Evolutionary conservation across 2,797 vertebrate species (phyloP).

Genomic region (Sparus aurata): DNA sequence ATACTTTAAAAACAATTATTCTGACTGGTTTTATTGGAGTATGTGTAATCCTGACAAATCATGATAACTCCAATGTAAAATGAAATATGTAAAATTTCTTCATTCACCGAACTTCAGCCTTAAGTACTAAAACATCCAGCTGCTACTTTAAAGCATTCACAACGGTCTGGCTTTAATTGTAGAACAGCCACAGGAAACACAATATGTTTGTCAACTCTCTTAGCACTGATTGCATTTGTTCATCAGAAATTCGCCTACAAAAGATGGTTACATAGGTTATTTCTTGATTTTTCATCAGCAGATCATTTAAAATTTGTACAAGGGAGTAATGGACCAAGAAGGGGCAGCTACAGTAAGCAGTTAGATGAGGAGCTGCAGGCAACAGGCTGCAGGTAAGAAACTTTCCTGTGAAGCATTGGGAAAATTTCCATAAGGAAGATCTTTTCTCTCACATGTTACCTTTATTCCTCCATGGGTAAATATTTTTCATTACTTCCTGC

Average conservation of each 20-base stretch:
- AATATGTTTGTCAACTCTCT: background rate
- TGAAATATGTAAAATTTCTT: too few relatives aligned
- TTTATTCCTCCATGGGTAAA: background rate
- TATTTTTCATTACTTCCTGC: background rate
- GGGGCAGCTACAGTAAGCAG: background rate
- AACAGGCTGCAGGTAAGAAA: background rate
- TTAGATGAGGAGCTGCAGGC: constrained; percentile 20
- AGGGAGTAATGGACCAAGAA: background rate
- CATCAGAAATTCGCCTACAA: background rate
- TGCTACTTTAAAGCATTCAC: background rate
- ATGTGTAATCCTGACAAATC: too few relatives aligned
- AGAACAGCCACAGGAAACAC: background rate
- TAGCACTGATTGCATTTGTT: background rate
- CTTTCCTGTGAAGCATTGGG: background rate
- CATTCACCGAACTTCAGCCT: too few relatives aligned
- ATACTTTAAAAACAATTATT: too few relatives aligned
- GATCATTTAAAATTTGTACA: background rate
- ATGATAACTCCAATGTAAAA: too few relatives aligned
- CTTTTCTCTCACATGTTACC: background rate
- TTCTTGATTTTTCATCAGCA: background rate
- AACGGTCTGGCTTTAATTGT: background rate
- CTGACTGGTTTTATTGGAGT: too few relatives aligned
- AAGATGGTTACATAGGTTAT: background rate
- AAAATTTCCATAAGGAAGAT: background rate
- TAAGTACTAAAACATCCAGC: background rate